Conservation (phyloP, 2,888 invertebrate species). For the Drosophila picticornis region DNA sequence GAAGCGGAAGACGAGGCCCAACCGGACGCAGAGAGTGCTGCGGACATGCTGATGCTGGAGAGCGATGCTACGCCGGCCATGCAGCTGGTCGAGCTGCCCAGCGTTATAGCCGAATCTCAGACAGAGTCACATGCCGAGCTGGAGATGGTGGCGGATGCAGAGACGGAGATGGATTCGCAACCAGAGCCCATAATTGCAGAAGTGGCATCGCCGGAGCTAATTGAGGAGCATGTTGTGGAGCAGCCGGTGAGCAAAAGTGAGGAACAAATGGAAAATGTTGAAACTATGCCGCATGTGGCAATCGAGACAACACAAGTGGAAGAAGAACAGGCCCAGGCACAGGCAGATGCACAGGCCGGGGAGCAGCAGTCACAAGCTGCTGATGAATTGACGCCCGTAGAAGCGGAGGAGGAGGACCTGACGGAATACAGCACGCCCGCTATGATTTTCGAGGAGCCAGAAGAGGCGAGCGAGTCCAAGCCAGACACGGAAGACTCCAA, state of each 20-base stretch:
- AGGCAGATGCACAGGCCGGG: slow-evolving; percentile 7
- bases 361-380: slow-evolving; percentile 13
- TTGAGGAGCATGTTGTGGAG: slow-evolving; percentile 64
- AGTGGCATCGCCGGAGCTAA: slow-evolving; percentile 46
- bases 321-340: background rate
- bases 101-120: slow-evolving; percentile 42
- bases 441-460: slow-evolving; percentile 19
- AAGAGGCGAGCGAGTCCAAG: background rate
- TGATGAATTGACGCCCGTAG: slow-evolving; percentile 7
- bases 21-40: slow-evolving; percentile 35
- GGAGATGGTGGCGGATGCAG: slow-evolving; percentile 16
- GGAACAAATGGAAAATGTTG: slow-evolving; percentile 60
- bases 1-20: slow-evolving; percentile 39
- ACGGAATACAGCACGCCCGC: slow-evolving; percentile 15
- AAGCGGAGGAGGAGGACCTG: background rate
- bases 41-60: slow-evolving; percentile 82
- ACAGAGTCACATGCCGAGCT: slow-evolving; percentile 16
- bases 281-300: slow-evolving; percentile 39
- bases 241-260: slow-evolving; percentile 58
- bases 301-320: slow-evolving; percentile 42
- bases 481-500: slow-evolving; percentile 16
- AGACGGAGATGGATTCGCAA: slow-evolving; percentile 14
- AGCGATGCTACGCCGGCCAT: slow-evolving; percentile 73
- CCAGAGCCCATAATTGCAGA: slow-evolving; percentile 13
- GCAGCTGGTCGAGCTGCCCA: slow-evolving; percentile 71